Evolutionary conservation across 2,888 invertebrate genomes (phyloP).

Genomic region (Drosophila mettleri): DNA sequence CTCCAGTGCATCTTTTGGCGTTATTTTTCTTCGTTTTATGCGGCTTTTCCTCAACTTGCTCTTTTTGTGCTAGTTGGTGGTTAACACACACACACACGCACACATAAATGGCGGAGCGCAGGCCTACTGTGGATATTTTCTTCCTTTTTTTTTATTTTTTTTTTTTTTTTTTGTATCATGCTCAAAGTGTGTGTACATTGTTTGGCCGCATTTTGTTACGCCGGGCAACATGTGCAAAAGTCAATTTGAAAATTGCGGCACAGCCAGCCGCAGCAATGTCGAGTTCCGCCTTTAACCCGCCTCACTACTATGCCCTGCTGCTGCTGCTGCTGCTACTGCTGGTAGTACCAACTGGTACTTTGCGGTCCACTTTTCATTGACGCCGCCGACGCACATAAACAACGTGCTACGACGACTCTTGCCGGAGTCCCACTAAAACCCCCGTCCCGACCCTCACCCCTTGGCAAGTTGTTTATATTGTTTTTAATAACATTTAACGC

Average conservation of each 20-base stretch:
- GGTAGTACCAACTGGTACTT: conserved; percentile 64
- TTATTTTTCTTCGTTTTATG: conserved; percentile 41
- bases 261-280: conserved; percentile 39
- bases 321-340: conserved; percentile 29
- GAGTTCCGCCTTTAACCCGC: conserved; percentile 23
- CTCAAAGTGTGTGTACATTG: conserved; percentile 47
- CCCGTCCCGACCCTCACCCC: background rate
- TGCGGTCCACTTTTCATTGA: conserved; percentile 66
- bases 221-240: conserved; percentile 79
- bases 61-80: conserved; percentile 53
- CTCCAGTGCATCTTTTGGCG: conserved; percentile 55
- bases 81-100: conserved; percentile 26
- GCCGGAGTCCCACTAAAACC: background rate
- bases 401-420: conserved; percentile 43
- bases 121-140: conserved; percentile 28
- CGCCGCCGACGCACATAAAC: conserved; percentile 52
- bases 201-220: conserved; percentile 69
- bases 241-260: conserved; percentile 79
- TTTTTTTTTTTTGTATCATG: conserved; percentile 28
- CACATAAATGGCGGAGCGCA: conserved; percentile 22
- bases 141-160: conserved; percentile 12
- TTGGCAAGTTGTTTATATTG: conserved; percentile 75
- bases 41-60: conserved; percentile 19
- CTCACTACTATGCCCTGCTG: conserved; percentile 35
- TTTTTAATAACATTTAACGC: conserved; percentile 76